Base-by-base conservation (phyloP, 2,113 vertebrate genomes). In the Periophthalmodon schlosseri region DNA sequence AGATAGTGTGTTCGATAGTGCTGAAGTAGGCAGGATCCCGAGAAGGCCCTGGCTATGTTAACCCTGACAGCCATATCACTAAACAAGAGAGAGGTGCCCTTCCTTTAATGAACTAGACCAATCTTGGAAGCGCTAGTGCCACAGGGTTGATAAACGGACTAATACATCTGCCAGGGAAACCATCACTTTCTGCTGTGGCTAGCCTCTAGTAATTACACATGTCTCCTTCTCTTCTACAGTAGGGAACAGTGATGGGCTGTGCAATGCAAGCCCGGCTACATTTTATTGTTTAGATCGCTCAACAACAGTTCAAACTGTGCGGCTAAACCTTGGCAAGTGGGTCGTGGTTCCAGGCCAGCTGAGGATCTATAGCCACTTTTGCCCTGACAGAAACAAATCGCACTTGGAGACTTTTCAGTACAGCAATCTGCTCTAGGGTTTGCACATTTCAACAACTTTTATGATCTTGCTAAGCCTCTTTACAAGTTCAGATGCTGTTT, bases 41-140 rank as follows among this genome's bases (percentile, higher is more conserved):
- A 73, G 50, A 76, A 85, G 77, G 84, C 83, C 67, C 56, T 58
- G 73, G 72, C 72, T 84, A 76, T 46, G 78, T 77, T 85, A 77
- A 84, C 84, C 72, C 74, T 34, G 81, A 77, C 78, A 79, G 80
- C 74, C 80, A 78, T 75, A 76, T 78, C 65, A 47, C 67, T 74
- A 81, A 75, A 85, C 75, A 75, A 81, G 75, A 81, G 69, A 80
- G 79, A 74, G 73, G 78, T 72, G 69, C 65, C 58, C 72, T 69
- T 79, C 70, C 84, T 83, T 85, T 81, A 84, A 87, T 87, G 83
- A 89, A 88, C 69, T 81, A 69, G 75, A 73, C 50, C 72, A 80
- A 80, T 84, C 54, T 75, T 28, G 10, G 46, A 80, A 60, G 75
- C 50, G 74, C 69, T 77, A 52, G 44, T 70, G 75, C 67, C 50